Percentiles rank a stretch among this genome's conserved stretches.
Evolutionary conservation across 2,888 invertebrate species (phyloP).

Genomic region (Podabrus alpinus): DNA sequence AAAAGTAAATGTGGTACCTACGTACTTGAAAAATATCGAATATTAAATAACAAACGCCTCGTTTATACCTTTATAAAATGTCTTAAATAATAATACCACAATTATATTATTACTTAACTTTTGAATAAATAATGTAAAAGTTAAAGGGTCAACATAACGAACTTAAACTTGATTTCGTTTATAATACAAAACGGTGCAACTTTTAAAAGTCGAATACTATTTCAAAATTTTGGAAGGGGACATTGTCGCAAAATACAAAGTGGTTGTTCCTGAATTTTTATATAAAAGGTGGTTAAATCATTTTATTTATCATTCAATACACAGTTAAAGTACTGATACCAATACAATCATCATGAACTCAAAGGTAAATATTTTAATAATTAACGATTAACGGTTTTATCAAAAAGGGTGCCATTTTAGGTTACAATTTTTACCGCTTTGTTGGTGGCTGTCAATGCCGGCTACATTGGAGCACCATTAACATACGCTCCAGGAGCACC

Average conservation of each 20-base stretch:
- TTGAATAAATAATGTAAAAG: background rate
- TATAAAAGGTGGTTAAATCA: background rate
- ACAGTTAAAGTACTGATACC: background rate
- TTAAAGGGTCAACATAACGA: background rate
- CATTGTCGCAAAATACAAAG: background rate
- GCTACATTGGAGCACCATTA: constrained; percentile 3
- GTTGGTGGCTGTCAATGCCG: background rate
- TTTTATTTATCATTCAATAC: background rate
- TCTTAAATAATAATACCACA: background rate
- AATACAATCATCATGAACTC: background rate
- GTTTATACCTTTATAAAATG: background rate
- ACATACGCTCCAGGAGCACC: constrained; percentile 1
- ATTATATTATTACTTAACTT: background rate
- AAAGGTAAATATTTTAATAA: background rate
- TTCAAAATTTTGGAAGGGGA: constrained; percentile 2
- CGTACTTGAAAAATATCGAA: background rate
- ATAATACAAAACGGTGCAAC: background rate
- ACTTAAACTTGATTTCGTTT: background rate
- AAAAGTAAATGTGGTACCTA: background rate
- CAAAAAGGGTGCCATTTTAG: background rate
- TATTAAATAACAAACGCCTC: background rate
- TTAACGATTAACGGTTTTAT: background rate
- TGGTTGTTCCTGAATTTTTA: background rate
- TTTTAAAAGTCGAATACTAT: background rate
- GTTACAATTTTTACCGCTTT: background rate